A percentile compares a stretch with the other conserved stretches of the same genome.
These are phyloP conservation scores for Pelodiscus sinensis DNA, from an alignment of 2,113 vertebrate genomes.

Conservation along the genomic window DNA sequence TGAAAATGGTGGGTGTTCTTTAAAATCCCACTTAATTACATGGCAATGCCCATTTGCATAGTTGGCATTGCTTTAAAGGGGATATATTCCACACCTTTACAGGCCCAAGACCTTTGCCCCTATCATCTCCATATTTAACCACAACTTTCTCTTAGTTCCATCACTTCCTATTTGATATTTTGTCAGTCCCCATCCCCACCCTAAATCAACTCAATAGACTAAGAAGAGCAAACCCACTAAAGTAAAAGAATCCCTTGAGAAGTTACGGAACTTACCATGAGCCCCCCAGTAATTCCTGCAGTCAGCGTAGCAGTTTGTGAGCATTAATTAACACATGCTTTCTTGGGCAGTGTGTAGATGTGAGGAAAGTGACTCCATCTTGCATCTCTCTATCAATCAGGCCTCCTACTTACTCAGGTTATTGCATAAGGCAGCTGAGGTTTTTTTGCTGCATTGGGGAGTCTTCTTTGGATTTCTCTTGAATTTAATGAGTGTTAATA, in stretches of 20 bases:
- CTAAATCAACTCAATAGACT: background rate
- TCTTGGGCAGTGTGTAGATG: accelerated
- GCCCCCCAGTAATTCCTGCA: background rate
- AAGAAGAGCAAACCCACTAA: background rate
- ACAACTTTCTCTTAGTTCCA: background rate
- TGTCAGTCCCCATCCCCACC: background rate
- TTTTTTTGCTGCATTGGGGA: background rate
- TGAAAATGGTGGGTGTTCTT: background rate
- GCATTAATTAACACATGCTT: accelerated
- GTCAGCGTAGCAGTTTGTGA: background rate
- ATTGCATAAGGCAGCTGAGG: background rate
- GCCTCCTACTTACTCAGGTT: background rate
- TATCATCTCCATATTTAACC: background rate
- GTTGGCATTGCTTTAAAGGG: background rate
- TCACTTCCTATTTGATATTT: background rate
- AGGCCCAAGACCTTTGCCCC: background rate
- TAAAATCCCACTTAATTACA: background rate
- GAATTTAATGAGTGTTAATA: background rate
- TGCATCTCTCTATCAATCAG: accelerated
- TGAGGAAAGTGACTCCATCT: accelerated
- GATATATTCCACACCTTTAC: background rate
- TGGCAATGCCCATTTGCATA: background rate
- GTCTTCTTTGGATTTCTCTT: background rate
- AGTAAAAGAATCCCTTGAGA: background rate
- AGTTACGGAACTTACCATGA: background rate